phyloP scores from a whole-genome alignment of 2,113 vertebrate genomes.

The Sciurus niger region DNA sequence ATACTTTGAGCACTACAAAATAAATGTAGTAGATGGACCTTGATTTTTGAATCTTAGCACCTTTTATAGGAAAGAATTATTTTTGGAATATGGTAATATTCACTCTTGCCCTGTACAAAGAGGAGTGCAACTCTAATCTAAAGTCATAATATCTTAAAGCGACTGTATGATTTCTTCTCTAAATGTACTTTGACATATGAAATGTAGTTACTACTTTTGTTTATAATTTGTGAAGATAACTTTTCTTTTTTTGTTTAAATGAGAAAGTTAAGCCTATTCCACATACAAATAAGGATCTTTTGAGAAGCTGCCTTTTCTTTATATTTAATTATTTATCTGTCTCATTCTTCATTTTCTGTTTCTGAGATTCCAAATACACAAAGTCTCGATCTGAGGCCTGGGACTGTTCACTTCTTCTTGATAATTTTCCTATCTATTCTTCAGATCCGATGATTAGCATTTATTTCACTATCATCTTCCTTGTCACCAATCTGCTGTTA shows the following conservation, averaged over 20 bases:
- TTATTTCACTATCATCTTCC: background rate
- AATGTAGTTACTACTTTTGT: background rate
- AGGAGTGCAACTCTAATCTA: constrained; percentile 41
- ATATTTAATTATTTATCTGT: background rate
- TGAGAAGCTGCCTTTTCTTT: constrained; percentile 13
- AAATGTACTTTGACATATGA: background rate
- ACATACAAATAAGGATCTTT: background rate
- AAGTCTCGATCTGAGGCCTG: background rate
- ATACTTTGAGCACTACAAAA: constrained; percentile 24
- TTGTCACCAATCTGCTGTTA: background rate
- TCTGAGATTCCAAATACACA: background rate
- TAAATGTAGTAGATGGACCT: constrained; percentile 65
- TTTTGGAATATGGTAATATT: constrained; percentile 3
- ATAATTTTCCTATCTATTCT: constrained; percentile 1
- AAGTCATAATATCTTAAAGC: background rate
- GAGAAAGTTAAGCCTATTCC: background rate
- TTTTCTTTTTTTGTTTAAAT: background rate
- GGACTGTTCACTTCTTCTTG: background rate
- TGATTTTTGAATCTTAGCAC: background rate
- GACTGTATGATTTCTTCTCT: constrained; percentile 41
- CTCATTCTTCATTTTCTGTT: constrained; percentile 7
- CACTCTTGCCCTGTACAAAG: constrained; percentile 46
- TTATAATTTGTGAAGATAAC: constrained; percentile 31
- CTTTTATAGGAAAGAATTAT: constrained; percentile 47
- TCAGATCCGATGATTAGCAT: background rate